Percentiles rank a stretch among this genome's conserved stretches.
Evolutionary conservation across 2,113 vertebrate species (phyloP).

Genomic region (Cryptomyrus ogoouensis): DNA sequence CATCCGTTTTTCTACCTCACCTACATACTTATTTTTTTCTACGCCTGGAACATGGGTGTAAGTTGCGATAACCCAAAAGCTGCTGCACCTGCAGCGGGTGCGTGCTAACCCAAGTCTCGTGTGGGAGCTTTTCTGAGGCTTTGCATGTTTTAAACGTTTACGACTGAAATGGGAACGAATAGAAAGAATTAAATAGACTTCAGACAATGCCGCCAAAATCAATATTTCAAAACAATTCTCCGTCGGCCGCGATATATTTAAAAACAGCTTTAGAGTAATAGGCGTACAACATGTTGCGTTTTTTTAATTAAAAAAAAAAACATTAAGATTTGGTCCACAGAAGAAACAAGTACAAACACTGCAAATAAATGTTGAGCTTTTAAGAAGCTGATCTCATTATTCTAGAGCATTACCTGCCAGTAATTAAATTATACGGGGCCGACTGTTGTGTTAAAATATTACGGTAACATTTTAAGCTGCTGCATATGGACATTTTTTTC

Average conservation of each 20-base stretch:
- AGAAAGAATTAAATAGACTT: not conserved
- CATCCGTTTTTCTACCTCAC: not conserved
- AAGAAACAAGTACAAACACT: not conserved
- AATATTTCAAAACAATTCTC: not conserved
- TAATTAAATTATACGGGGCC: not conserved
- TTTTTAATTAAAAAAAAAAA: not conserved
- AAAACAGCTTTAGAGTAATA: not conserved
- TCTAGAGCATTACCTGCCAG: not conserved
- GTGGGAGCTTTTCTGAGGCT: conserved; percentile 62
- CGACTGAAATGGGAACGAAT: not conserved
- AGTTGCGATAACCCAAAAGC: not conserved
- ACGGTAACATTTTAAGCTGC: not conserved
- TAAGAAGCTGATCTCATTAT: not conserved
- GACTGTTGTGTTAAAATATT: not conserved
- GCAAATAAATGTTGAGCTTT: not conserved
- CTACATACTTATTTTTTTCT: not conserved
- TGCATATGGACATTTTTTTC: not conserved
- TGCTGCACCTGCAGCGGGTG: conserved; percentile 63
- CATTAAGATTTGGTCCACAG: not conserved
- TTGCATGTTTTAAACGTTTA: conserved; percentile 59
- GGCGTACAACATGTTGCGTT: not conserved
- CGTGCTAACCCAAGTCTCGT: conserved; percentile 59
- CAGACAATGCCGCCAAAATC: not conserved
- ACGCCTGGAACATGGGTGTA: not conserved
- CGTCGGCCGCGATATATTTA: not conserved